Evolutionary conservation across 1,140 invertebrate species (phyloP), one percentile per base, ranked within the genome.

Genomic region (Lithobius niger): DNA sequence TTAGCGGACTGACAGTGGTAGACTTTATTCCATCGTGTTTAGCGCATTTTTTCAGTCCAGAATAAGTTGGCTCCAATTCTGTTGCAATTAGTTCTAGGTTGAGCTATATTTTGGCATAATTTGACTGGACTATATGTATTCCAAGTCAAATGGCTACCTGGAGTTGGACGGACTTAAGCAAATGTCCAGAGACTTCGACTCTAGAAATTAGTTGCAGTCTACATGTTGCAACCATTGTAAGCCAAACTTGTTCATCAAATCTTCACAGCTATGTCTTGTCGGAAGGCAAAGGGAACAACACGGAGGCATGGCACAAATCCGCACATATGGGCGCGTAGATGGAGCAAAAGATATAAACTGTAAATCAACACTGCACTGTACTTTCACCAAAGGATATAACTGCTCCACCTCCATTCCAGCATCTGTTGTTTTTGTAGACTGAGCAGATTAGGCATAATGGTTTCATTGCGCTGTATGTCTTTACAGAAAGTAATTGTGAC

Each of bases 311-410:
- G 92, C 83, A n/a, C n/a, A n/a, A n/a, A n/a, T n/a, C 58, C 78
- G 73, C 26, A 94, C 88, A 54, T 97, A 69, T 50, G 96, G 88
- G 0, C 89, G 95, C 67, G 96, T 99, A 0, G 98, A 84, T 0
- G 97, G 96, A 3, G 86, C 88, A 70, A 92, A 99, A 47, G 99
- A 79, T 0, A 90, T 86, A 58, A 97, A 86, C 66, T 92, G 86
- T 26, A 97, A 73, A 69, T 97, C 88, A 0, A 86, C 81, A 59
- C 90, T 95, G 70, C 96, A 99, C 61, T 93, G 82, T 2, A 97
- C 82, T 74, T 97, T 97, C 1, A 98, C 85, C n/a, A 99, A 71
- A 2, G 95, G 91, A 55, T 86, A 87, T 67, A 91, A 97, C 66
- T 93, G 86, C 67, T 95, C 86, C 0, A 98, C 82, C 63, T 97